Conservation (phyloP, 2,888 invertebrate genomes). For the Pyrrhia umbra region DNA sequence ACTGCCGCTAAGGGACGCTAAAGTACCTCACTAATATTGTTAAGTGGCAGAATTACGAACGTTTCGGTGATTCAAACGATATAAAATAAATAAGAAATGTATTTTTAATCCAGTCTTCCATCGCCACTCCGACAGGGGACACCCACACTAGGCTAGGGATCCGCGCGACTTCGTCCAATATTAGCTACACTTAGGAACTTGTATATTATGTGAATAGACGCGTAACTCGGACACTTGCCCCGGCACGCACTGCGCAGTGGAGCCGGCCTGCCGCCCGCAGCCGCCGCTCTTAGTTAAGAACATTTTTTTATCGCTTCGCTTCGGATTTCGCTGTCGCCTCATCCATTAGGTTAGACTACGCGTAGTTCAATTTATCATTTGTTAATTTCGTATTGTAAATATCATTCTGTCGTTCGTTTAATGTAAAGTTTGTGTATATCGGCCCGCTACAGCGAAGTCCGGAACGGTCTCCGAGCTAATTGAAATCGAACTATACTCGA, state of each 20-base stretch:
- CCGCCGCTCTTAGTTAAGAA: constrained; percentile 55
- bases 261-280: constrained; percentile 21
- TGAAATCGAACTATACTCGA: constrained; percentile 55
- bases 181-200: constrained; percentile 77
- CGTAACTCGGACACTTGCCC: constrained; percentile 57
- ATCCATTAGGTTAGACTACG: constrained; percentile 71
- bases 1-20: constrained; percentile 71
- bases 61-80: constrained; percentile 57
- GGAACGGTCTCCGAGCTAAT: constrained; percentile 55
- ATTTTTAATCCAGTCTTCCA: constrained; percentile 82
- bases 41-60: constrained; percentile 69
- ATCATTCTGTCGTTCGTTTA: constrained; percentile 64
- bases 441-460: constrained; percentile 66
- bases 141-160: constrained; percentile 64
- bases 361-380: constrained; percentile 73
- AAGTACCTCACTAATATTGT: constrained; percentile 71
- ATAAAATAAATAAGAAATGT: constrained; percentile 60
- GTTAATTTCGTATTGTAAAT: constrained; percentile 67
- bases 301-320: constrained; percentile 69
- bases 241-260: constrained; percentile 68
- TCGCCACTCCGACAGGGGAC: constrained; percentile 60
- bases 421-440: constrained; percentile 66
- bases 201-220: constrained; percentile 77
- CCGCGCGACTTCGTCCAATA: constrained; percentile 82
- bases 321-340: constrained; percentile 72